Conservation (phyloP, 2,888 invertebrate species). For the Trisateles emortualis region DNA sequence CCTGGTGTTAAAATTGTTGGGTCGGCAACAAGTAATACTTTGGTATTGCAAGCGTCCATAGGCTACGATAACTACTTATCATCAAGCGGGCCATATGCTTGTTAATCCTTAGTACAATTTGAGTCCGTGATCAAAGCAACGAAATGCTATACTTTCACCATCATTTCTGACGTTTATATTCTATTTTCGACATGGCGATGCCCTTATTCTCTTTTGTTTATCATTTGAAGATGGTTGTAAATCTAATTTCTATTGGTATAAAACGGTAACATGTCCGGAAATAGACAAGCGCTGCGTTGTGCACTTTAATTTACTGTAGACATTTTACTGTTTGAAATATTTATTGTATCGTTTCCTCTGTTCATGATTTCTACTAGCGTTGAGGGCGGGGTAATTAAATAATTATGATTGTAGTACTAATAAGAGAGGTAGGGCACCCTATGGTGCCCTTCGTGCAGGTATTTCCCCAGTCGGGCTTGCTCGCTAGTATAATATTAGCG, state of each 20-base stretch:
- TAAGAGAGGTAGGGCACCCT: too few species aligned
- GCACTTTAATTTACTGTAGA: not conserved
- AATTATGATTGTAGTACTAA: constrained; percentile 31
- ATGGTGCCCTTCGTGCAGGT: too few species aligned
- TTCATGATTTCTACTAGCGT: constrained; percentile 35
- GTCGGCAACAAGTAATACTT: too few species aligned
- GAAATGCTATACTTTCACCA: not conserved
- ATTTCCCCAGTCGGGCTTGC: too few species aligned
- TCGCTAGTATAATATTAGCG: too few species aligned
- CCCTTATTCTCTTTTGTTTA: not conserved
- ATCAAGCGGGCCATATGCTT: too few species aligned
- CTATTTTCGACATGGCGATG: not conserved
- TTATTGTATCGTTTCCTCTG: constrained; percentile 16
- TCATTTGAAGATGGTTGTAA: constrained; percentile 1
- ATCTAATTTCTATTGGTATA: not conserved
- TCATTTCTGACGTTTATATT: not conserved
- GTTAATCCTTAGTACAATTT: not conserved
- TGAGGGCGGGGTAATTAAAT: constrained; percentile 36
- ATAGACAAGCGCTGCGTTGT: not conserved
- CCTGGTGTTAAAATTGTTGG: too few species aligned
- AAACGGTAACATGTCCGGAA: not conserved
- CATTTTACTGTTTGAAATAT: not conserved
- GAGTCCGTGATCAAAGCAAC: not conserved
- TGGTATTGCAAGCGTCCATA: too few species aligned
- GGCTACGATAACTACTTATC: too few species aligned